Percentiles rank a stretch among this genome's conserved stretches.
These are phyloP conservation scores for Eupithecia insigniata DNA, from an alignment of 2,888 invertebrate species.

Conservation along the genomic window DNA sequence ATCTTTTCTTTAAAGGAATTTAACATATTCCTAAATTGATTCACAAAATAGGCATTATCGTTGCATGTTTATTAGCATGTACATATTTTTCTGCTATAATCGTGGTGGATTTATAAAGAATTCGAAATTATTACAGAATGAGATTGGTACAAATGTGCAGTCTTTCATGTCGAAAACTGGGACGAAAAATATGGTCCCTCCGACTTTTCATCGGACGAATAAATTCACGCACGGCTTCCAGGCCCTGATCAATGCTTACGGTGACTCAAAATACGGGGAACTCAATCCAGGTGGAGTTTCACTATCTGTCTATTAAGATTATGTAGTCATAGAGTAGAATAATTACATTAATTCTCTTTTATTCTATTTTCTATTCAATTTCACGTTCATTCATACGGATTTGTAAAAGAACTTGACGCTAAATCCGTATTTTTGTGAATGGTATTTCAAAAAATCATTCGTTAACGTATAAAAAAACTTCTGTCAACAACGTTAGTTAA, in stretches of 20 bases:
- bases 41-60: neutral
- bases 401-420: too few relatives aligned
- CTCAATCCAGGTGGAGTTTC: constrained; percentile 86
- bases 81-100: neutral
- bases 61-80: neutral
- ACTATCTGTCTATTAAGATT: neutral
- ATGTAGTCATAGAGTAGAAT: too few relatives aligned
- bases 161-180: constrained; percentile 93
- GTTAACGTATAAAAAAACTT: too few relatives aligned
- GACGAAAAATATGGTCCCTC: constrained; percentile 86
- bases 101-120: neutral
- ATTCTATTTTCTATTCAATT: too few relatives aligned
- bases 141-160: constrained; percentile 89
- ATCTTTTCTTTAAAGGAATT: too few relatives aligned
- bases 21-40: neutral
- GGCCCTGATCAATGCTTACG: constrained; percentile 95
- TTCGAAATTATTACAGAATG: constrained; percentile 46
- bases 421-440: too few relatives aligned
- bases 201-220: constrained; percentile 95
- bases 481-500: too few relatives aligned
- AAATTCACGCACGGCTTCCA: constrained; percentile 96
- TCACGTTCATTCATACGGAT: too few relatives aligned
- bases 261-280: constrained; percentile 94
- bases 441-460: too few relatives aligned
- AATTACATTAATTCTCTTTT: too few relatives aligned